These are phyloP conservation scores for Electrona antarctica DNA, from an alignment of 2,113 vertebrate genomes.

Conservation along the genomic window DNA sequence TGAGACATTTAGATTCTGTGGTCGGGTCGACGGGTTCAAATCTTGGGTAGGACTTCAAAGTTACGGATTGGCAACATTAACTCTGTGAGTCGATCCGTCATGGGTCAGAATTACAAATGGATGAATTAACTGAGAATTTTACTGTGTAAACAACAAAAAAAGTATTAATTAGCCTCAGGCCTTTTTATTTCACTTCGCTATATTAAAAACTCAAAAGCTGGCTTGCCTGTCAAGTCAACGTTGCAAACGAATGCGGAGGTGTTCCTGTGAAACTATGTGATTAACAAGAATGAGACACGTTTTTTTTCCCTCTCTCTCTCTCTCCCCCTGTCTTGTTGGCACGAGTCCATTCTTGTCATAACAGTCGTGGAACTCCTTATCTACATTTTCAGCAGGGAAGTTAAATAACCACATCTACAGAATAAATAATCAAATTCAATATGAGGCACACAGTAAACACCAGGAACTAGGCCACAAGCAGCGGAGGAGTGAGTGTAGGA, in stretches of 20 bases:
- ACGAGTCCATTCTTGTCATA: conserved; percentile 61
- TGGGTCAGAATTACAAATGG: too few relatives aligned
- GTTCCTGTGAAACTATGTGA: conserved; percentile 34
- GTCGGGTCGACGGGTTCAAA: too few relatives aligned
- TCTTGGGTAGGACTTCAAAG: too few relatives aligned
- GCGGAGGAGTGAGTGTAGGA: background rate
- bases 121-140: too few relatives aligned
- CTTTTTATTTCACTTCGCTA: conserved; percentile 10
- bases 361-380: conserved; percentile 39
- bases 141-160: too few relatives aligned
- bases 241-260: conserved; percentile 5
- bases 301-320: background rate
- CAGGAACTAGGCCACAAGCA: background rate
- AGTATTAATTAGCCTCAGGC: too few relatives aligned
- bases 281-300: conserved; percentile 27
- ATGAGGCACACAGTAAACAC: conserved; percentile 35
- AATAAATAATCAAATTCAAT: conserved; percentile 46
- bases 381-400: conserved; percentile 39
- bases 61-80: too few relatives aligned
- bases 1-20: too few relatives aligned
- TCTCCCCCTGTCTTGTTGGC: conserved; percentile 32
- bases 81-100: too few relatives aligned
- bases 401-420: conserved; percentile 53
- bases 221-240: conserved; percentile 23
- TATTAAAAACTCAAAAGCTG: conserved; percentile 12